Base-by-base conservation (phyloP, 2,888 invertebrate genomes). In the Adineta ricciae region DNA sequence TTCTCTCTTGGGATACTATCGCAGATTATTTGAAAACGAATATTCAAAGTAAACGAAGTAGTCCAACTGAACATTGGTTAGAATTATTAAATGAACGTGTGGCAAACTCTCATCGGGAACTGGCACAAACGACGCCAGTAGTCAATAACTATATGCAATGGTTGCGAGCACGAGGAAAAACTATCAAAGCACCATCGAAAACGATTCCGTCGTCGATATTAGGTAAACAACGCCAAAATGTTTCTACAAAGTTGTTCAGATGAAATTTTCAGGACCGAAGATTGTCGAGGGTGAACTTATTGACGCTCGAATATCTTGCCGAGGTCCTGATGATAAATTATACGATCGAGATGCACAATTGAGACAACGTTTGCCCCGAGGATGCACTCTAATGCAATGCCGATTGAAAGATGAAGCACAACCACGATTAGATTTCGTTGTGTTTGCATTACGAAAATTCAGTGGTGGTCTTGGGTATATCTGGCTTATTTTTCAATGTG, bases 381-480 rank as follows among this genome's bases (percentile, higher is more conserved):
- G 78, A n/a, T 78, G 78, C 41, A 78, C 78, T n/a, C 11, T 78
- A 41, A 78, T 78, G 24, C 19, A 38, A 41, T 78, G 41, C 4
- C 24, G 16, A 41, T 41, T 78, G 16, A 78, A 78, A 78, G 41
- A 78, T 78, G 78, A 78, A 41, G 11, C 21, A 3, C 38, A 78
- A 7, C 38, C 38, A 41, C 78, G 78, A 41, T 78, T 78, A 41
- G 41, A 78, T 78, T 78, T 78, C 41, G 88, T 90, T 7, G 87
- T 91, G 5, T 90, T 90, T 87, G 91, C 91, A 0, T 88, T 91
- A 86, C 89, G 90, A 86, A 91, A 91, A 87, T 91, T 91, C 86
- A 91, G 91, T 8, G 91, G 91, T n/a, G 91, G 91, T 3, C 88
- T 91, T 84, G 91, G 91, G 78, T 64, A 64, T 27, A 24, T 27